Conservation (phyloP, 2,113 vertebrate species). For the Ptyas mucosa region DNA sequence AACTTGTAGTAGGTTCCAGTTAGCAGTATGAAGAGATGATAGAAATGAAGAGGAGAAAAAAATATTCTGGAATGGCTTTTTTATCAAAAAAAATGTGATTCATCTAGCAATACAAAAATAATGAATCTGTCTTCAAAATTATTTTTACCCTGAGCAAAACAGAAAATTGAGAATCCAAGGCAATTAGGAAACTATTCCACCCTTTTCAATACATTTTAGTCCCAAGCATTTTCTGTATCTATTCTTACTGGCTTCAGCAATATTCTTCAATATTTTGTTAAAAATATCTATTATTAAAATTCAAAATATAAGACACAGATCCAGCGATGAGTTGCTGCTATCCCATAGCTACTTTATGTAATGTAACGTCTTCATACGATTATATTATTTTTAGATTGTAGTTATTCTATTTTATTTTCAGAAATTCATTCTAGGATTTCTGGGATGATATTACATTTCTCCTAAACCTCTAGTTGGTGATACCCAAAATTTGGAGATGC, state of each 20-base stretch:
- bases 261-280: neutral
- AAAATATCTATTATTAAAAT: neutral
- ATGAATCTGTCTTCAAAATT: neutral
- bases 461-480: neutral
- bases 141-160: neutral
- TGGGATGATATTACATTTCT: neutral
- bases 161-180: neutral
- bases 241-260: neutral
- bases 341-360: neutral
- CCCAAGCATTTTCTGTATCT: neutral
- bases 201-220: neutral
- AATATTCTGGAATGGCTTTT: neutral
- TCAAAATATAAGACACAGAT: neutral
- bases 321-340: neutral
- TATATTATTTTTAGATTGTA: neutral
- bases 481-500: neutral
- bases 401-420: neutral
- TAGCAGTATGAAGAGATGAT: neutral
- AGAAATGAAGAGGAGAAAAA: neutral
- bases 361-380: neutral
- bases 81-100: neutral
- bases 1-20: neutral
- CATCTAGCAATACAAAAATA: neutral
- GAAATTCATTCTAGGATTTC: neutral
- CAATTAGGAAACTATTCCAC: neutral